Evolutionary conservation across 2,888 invertebrate species (phyloP).

Genomic region (Cryptosula pallasiana): DNA sequence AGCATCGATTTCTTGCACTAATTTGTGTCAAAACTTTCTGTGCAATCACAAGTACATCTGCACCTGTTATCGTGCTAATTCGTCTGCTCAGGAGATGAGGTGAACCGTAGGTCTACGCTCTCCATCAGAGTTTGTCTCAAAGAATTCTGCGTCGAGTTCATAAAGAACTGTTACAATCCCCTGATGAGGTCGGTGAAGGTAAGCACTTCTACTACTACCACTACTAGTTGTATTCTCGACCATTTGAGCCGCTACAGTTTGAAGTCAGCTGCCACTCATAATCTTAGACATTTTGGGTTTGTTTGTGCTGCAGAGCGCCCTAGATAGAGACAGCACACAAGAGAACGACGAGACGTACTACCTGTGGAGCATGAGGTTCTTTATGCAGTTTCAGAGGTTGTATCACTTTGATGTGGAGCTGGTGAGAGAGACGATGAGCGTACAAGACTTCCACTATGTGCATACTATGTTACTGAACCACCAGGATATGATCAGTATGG

Average conservation of each 20-base stretch:
- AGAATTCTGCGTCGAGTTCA: conserved; percentile 88
- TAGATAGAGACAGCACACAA: conserved; percentile 60
- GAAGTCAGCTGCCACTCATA: too few species aligned
- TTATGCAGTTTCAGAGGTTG: conserved; percentile 92
- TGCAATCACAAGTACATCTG: too few species aligned
- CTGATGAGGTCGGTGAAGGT: conserved; percentile 83
- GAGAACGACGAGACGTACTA: conserved; percentile 88
- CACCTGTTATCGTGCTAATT: too few species aligned
- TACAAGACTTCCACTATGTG: conserved; percentile 86
- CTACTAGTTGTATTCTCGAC: too few species aligned
- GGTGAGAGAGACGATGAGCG: conserved; percentile 87
- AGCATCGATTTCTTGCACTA: too few species aligned
- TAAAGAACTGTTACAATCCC: conserved; percentile 86
- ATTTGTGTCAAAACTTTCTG: too few species aligned
- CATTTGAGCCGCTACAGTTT: too few species aligned
- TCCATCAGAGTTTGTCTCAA: conserved; percentile 78
- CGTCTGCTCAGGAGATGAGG: conserved; percentile 56
- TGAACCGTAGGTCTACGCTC: conserved; percentile 77
- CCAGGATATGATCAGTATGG: conserved; percentile 71
- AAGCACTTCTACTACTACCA: too few species aligned
- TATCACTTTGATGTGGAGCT: conserved; percentile 80
- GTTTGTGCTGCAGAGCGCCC: conserved; percentile 37
- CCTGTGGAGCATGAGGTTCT: conserved; percentile 87
- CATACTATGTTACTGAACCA: conserved; percentile 85
- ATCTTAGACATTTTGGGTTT: too few species aligned